These are phyloP conservation scores for Microcebus ravelobensis DNA, from an alignment of 2,113 vertebrate species.

Conservation along the genomic window DNA sequence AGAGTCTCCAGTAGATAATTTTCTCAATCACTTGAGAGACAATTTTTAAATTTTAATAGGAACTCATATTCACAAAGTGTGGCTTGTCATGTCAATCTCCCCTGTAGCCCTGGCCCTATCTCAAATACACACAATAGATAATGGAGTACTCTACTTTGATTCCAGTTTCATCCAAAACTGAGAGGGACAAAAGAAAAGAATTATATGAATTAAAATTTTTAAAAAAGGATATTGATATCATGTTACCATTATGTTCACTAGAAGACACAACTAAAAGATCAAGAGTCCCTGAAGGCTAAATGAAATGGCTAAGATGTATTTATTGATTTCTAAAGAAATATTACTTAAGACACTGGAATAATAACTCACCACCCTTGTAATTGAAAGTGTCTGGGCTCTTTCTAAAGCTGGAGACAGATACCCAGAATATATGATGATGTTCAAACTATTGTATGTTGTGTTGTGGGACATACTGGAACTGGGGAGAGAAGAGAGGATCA, in stretches of 20 bases:
- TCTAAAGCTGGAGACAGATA: background rate
- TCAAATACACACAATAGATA: background rate
- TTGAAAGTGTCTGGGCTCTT: constrained; percentile 46
- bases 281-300: constrained; percentile 64
- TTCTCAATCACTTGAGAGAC: background rate
- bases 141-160: background rate
- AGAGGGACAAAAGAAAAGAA: background rate
- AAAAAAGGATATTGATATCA: constrained; percentile 56
- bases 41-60: constrained; percentile 30
- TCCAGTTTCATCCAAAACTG: constrained; percentile 16
- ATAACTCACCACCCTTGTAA: constrained; percentile 46
- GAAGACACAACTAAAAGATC: constrained; percentile 58
- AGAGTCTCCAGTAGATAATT: background rate
- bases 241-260: constrained; percentile 26
- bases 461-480: background rate
- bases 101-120: background rate
- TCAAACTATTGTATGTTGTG: background rate
- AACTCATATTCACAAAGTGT: background rate
- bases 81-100: background rate
- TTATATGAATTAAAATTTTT: background rate
- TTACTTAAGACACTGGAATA: constrained; percentile 44
- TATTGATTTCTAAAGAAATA: constrained; percentile 73
- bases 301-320: constrained; percentile 63
- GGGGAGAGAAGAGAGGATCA: background rate
- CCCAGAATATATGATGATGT: background rate